Base-by-base conservation (phyloP, 1,140 invertebrate species). In the Leptopilina clavipes region DNA sequence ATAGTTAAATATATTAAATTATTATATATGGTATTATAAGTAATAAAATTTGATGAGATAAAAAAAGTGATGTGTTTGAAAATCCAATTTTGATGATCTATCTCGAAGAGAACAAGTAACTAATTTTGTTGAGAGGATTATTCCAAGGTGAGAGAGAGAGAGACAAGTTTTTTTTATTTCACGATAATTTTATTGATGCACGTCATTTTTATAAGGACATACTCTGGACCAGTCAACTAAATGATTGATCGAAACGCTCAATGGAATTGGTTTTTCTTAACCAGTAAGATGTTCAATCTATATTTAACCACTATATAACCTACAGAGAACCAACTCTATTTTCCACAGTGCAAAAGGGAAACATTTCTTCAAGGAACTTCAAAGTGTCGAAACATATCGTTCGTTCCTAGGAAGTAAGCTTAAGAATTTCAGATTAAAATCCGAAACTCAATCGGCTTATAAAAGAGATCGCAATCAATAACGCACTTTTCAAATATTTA, bases 81-180 rank as follows among this genome's bases (percentile, higher is more conserved):
- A 10, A 7, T 59, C 25, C 9, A 19, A 56, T 44, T 9, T n/a
- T n/a, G 11, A 3, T 44, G 7, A 31, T n/a, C n/a, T n/a, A 22
- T 14, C 12, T n/a, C 14, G 11, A 10, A 7, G 31, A 65, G 10
- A 65, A 25, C 11, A 65, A n/a, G 72, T 17, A 22, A 52, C 43
- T 43, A 71, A 25, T 71, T 44, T 44, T 44, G 40, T 40, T n/a
- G 8, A 11, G 31, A 43, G 31, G 19, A 5, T 44, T 71, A 40
- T 22, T 18, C 8, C 22, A 10, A 43, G 25, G 70, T 6, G 31
- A 12, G n/a, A 22, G 37, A 40, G n/a, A 44, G 0, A 17, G 31
- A 18, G 70, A 77, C 76, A 78, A 74, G 72, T 73, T 22, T 31
- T 14, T n/a, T 31, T 37, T 65, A 31, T 59, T 40, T 19, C 14